Evolutionary conservation across 2,888 invertebrate genomes (phyloP).

Genomic region (Meteorus colon): DNA sequence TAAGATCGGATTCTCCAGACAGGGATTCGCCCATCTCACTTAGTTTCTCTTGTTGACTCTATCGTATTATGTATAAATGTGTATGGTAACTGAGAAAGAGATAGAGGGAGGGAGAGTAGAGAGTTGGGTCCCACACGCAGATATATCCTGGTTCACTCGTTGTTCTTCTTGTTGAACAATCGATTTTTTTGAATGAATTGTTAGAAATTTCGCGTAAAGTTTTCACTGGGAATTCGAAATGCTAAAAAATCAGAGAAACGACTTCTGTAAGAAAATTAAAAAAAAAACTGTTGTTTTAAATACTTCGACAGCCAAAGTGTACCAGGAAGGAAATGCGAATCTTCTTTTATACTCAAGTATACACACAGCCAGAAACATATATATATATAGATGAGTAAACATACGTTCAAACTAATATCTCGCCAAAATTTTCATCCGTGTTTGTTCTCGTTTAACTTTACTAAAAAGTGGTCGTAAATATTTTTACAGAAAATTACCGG

Average conservation of each 20-base stretch:
- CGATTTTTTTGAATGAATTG: too few relatives aligned
- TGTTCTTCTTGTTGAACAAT: not conserved
- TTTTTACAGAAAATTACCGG: slow-evolving; percentile 22
- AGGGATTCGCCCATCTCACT: slow-evolving; percentile 33
- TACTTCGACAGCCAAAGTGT: not conserved
- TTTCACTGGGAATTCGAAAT: too few relatives aligned
- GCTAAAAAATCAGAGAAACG: too few relatives aligned
- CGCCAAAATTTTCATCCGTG: not conserved
- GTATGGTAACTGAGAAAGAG: not conserved
- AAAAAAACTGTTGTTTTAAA: not conserved
- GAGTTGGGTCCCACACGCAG: slow-evolving; percentile 11
- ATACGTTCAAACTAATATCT: not conserved
- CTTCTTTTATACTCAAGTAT: not conserved
- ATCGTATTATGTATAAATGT: not conserved
- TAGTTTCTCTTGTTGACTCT: slow-evolving; percentile 24
- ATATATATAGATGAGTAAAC: not conserved
- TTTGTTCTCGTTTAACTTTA: not conserved
- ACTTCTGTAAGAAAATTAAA: too few relatives aligned
- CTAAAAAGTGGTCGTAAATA: slow-evolving; percentile 29
- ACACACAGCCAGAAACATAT: not conserved
- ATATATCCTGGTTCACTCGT: slow-evolving; percentile 21
- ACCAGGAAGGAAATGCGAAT: not conserved
- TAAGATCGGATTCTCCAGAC: slow-evolving; percentile 50
- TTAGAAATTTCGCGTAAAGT: too few relatives aligned
- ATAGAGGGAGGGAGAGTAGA: not conserved